A percentile compares a stretch with the other conserved stretches of the same genome.
Evolutionary conservation across 2,797 vertebrate species (phyloP).

Genomic region (Pantherophis alleghaniensis): DNA sequence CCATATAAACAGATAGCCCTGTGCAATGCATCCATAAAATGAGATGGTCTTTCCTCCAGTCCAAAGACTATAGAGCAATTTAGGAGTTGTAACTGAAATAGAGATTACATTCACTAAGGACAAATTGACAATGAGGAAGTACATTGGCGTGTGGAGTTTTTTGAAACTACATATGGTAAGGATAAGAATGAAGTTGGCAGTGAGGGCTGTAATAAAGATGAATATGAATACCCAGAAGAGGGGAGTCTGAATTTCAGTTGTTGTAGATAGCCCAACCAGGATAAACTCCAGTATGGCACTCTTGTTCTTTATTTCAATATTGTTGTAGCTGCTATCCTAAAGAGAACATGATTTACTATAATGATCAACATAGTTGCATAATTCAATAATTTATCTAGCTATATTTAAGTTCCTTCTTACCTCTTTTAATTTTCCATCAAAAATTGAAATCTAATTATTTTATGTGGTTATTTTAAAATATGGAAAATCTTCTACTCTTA

Average conservation of each 20-base stretch:
- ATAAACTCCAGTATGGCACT: conserved; percentile 32
- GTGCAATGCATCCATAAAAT: conserved; percentile 23
- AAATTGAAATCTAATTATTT: not conserved
- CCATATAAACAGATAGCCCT: conserved; percentile 39
- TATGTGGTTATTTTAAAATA: not conserved
- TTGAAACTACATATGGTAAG: conserved; percentile 28
- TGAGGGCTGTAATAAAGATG: conserved; percentile 4
- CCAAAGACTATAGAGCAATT: conserved; percentile 23
- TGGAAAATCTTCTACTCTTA: not conserved
- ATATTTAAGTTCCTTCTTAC: not conserved
- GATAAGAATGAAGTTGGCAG: conserved; percentile 45
- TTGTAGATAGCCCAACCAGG: conserved; percentile 38
- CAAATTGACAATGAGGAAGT: conserved; percentile 29
- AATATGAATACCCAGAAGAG: not conserved
- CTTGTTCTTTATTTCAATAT: not conserved
- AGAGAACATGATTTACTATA: not conserved
- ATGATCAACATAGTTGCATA: not conserved
- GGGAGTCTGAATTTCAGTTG: conserved; percentile 14
- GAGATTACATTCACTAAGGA: conserved; percentile 40
- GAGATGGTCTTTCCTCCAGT: conserved; percentile 16
- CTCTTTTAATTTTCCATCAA: not conserved
- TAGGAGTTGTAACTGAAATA: conserved; percentile 38
- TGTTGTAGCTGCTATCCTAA: not conserved
- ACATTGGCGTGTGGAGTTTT: conserved; percentile 39
- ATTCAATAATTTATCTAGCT: not conserved